Evolutionary conservation across 2,888 invertebrate species (phyloP), one percentile per base, ranked within the genome.

Genomic region (Drosophila trichaetosa): DNA sequence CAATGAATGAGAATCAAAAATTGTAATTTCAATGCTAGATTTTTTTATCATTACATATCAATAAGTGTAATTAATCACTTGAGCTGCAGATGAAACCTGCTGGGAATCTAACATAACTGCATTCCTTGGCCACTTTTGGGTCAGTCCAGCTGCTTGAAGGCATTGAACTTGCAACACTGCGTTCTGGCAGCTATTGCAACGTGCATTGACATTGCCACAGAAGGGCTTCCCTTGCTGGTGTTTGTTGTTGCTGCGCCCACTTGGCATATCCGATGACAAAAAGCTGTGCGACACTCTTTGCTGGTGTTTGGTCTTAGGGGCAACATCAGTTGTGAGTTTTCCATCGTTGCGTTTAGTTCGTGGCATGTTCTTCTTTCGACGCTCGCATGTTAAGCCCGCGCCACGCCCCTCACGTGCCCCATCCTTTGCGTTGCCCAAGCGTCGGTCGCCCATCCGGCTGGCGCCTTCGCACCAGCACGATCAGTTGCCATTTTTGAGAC

Each of bases 401-500:
- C 82, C 77, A 65, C 87, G 87, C 48, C 87, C 87, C 10, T 87
- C 87, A 56, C 89, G 90, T 4, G 70, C 79, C 2, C 67, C 85
- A 7, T 89, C 85, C 68, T 90, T 87, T 57, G 82, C 82, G 0
- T 51, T 87, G 46, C 89, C 85, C 36, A 83, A 90, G 57, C 81
- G 84, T 1, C 79, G 82, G 2, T n/a, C 75, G 34, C 60, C 76
- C 2, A 75, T 90, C 33, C 82, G 83, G 60, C 49, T 80, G 42
- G 69, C 89, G n/a, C 89, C 89, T 4, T 88, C 87, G 21, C 89
- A 89, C 65, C 90, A 87, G 49, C 83, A 91, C 69, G 92, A 93
- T 69, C 92, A 93, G 73, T 69, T 92, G 56, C 92, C 92, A 10
- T 93, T 92, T 75, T 71, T 93, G 29, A 76, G 91, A 29, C 90